Evolutionary conservation across 2,797 vertebrate species (phyloP).

Genomic region (Falco biarmicus): DNA sequence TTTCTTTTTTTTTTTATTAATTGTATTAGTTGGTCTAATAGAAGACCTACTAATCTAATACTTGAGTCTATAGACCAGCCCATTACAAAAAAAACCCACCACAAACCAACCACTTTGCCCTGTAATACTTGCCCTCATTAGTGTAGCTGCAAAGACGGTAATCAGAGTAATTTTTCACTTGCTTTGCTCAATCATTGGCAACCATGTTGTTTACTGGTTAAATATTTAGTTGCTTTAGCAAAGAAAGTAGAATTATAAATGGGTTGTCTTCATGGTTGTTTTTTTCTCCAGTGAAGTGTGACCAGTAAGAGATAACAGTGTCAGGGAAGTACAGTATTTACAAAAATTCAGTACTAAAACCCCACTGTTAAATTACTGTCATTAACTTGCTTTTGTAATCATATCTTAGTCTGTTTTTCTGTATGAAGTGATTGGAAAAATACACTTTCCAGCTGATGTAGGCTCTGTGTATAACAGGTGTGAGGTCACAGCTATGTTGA

Average conservation of each 20-base stretch:
- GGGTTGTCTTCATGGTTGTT: rapidly evolving
- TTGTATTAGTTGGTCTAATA: background rate
- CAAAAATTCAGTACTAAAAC: background rate
- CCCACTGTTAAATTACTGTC: background rate
- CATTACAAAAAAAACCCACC: background rate
- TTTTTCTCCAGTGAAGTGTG: background rate
- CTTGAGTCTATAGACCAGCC: background rate
- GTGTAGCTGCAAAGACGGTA: too few relatives aligned
- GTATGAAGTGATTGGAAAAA: background rate
- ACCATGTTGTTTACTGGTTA: background rate
- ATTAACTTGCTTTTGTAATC: background rate
- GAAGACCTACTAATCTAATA: background rate
- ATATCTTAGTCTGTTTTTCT: background rate
- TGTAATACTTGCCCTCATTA: background rate
- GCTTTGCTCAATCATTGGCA: background rate
- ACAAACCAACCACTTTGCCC: background rate
- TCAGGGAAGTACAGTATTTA: background rate
- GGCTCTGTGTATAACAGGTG: background rate
- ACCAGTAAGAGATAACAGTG: background rate
- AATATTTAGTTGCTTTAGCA: background rate
- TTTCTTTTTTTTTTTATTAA: background rate
- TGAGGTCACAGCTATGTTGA: background rate
- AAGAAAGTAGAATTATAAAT: background rate
- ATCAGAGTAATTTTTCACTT: background rate
- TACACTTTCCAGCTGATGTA: background rate